These are phyloP conservation scores for Callimorpha dominula DNA, from an alignment of 2,888 invertebrate species.

Conservation along the genomic window DNA sequence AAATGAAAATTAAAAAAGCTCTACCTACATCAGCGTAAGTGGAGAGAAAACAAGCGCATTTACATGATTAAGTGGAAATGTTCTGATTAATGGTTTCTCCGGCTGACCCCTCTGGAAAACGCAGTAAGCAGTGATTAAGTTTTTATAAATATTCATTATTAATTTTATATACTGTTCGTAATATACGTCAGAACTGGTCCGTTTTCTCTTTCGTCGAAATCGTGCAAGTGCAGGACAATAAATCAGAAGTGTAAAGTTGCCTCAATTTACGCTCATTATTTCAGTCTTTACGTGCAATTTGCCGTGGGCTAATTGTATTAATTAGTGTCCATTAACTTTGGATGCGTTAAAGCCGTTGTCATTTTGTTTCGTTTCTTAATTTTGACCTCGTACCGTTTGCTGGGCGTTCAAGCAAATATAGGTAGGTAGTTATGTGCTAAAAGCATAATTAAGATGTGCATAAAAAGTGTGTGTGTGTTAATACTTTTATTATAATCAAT, in stretches of 20 bases:
- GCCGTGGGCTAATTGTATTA: slow-evolving; percentile 85
- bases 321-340: slow-evolving; percentile 83
- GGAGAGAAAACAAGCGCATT: slow-evolving; percentile 65
- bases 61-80: slow-evolving; percentile 80
- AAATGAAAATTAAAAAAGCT: slow-evolving; percentile 67
- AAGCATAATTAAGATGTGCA: slow-evolving; percentile 21
- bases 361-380: slow-evolving; percentile 66
- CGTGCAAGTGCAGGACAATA: slow-evolving; percentile 83
- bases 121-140: slow-evolving; percentile 78
- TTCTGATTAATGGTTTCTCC: slow-evolving; percentile 81
- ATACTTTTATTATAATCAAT: background rate
- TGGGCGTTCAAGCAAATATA: slow-evolving; percentile 46
- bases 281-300: slow-evolving; percentile 83
- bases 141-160: slow-evolving; percentile 86
- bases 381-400: slow-evolving; percentile 61
- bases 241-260: slow-evolving; percentile 86
- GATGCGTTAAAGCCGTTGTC: slow-evolving; percentile 75
- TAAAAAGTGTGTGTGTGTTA: slow-evolving; percentile 20
- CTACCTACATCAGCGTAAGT: slow-evolving; percentile 55
- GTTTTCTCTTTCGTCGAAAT: slow-evolving; percentile 86
- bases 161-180: slow-evolving; percentile 82
- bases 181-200: slow-evolving; percentile 81
- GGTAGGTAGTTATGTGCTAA: slow-evolving; percentile 36
- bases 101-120: slow-evolving; percentile 75
- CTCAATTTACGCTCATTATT: slow-evolving; percentile 86